Evolutionary conservation across 2,888 invertebrate species (phyloP), one percentile per base, ranked within the genome.

Genomic region (Acanthosoma haemorrhoidale): DNA sequence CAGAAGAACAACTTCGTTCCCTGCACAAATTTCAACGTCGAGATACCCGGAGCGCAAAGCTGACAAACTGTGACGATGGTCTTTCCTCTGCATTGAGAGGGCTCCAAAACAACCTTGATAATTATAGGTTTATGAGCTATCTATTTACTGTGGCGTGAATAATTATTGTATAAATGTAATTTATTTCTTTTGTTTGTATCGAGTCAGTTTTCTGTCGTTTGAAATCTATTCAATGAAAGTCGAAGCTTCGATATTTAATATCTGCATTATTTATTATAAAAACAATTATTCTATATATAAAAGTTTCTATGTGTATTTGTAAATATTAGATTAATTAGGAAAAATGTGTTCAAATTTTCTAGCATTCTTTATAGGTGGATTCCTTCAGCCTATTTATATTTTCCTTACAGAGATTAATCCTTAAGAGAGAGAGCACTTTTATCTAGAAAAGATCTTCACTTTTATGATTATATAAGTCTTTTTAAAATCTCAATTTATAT

Each of bases 1-100:
- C 38, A 83, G 82, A 74, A 79, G 83, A 70, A 80, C 82, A 34
- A 80, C 81, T 34, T 81, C 83, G 4, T 82, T 82, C 73, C 81
- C 82, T 25, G 77, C 78, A 71, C 72, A 75, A 25, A 76, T 77
- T 32, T 64, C 75, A 32, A 63, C 73, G 31, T 66, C 70, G 61
- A 51, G 63, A 29, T 64, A 25, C 16, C 41, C 58, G n/a, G 69
- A 71, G 25, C 72, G 68, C 34, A 70, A 70, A 73, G 5, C 66
- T 29, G 75, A 75, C 64, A 75, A 72, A 69, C 74, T 75, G 71
- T 75, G 75, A 75, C 75, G 75, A 16, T 75, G 75, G 74, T 75
- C 75, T 36, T 70, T 75, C 39, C 71, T 75, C 25, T 75, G 75
- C 58, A 70, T 73, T 38, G 74, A 75, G 36, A 70, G 67, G 34